phyloP scores from a whole-genome alignment of 1,140 invertebrate genomes.

The Lanistes nyassanus region DNA sequence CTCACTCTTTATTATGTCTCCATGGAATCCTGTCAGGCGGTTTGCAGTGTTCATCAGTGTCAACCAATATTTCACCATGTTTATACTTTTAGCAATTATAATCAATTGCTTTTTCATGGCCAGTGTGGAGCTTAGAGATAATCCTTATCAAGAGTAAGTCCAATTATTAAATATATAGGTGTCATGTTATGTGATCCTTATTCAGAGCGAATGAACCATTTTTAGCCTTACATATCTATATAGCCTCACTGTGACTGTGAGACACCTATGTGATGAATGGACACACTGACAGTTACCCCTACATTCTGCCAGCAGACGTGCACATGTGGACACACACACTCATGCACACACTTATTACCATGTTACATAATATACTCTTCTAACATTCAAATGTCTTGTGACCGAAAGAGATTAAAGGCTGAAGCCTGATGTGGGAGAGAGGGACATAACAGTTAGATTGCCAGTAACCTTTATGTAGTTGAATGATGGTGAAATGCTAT shows the following conservation, averaged over 20 bases:
- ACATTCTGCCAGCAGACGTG: not conserved
- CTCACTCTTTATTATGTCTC: conserved; percentile 90
- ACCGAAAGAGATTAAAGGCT: too few relatives aligned
- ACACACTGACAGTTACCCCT: not conserved
- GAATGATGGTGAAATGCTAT: not conserved
- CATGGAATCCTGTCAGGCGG: conserved; percentile 86
- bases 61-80: conserved; percentile 85
- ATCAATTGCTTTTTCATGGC: conserved; percentile 96
- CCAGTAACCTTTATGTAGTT: not conserved
- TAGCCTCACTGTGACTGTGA: not conserved
- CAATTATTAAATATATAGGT: not conserved
- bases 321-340: not conserved
- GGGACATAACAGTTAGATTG: not conserved
- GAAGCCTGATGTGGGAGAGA: not conserved
- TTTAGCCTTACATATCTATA: not conserved
- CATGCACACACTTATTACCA: not conserved
- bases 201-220: too few relatives aligned
- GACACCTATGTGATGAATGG: not conserved
- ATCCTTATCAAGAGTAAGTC: conserved; percentile 94
- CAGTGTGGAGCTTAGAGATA: conserved; percentile 80
- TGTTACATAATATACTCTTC: not conserved
- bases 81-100: conserved; percentile 94
- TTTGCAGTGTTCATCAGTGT: conserved; percentile 90
- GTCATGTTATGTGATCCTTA: not conserved
- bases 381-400: not conserved